These are phyloP conservation scores for Opisthograptis luteolata DNA, from an alignment of 2,888 invertebrate species.

Conservation along the genomic window DNA sequence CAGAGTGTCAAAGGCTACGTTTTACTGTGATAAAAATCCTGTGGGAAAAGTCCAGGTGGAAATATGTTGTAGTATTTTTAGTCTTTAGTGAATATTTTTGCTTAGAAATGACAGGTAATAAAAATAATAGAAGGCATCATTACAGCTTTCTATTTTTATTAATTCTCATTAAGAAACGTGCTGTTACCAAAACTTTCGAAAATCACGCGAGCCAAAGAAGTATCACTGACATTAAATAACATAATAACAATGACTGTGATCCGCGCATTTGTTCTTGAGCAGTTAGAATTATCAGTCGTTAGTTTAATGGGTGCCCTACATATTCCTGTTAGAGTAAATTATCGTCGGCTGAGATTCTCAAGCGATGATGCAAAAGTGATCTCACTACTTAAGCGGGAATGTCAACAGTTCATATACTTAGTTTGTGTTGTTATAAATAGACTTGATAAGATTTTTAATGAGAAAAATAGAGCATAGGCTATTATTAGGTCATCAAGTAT, in stretches of 20 bases:
- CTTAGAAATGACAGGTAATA: neutral
- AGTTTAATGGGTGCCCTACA: constrained; percentile 73
- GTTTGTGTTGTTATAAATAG: constrained; percentile 13
- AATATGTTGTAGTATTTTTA: neutral
- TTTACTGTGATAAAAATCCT: too few species aligned
- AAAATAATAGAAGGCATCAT: neutral
- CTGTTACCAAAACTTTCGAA: neutral
- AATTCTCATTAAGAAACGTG: constrained; percentile 8
- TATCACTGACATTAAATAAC: constrained; percentile 8
- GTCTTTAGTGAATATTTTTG: neutral
- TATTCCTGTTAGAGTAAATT: constrained; percentile 74
- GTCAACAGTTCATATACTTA: constrained; percentile 47
- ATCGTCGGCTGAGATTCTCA: constrained; percentile 71
- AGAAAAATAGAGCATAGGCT: constrained; percentile 6
- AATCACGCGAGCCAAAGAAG: constrained; percentile 7
- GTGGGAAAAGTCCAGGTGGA: too few species aligned
- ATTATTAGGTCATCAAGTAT: too few species aligned
- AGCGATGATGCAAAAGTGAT: constrained; percentile 75
- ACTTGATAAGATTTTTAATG: constrained; percentile 23
- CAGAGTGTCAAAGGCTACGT: too few species aligned
- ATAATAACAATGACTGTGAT: constrained; percentile 16
- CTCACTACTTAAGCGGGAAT: constrained; percentile 60
- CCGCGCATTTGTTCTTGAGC: constrained; percentile 34
- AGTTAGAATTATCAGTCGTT: constrained; percentile 71
- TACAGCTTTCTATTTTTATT: constrained; percentile 7